Conservation (phyloP, 37 sponge, comb jelly and placozoan species). For the Theonella swinhoei region DNA sequence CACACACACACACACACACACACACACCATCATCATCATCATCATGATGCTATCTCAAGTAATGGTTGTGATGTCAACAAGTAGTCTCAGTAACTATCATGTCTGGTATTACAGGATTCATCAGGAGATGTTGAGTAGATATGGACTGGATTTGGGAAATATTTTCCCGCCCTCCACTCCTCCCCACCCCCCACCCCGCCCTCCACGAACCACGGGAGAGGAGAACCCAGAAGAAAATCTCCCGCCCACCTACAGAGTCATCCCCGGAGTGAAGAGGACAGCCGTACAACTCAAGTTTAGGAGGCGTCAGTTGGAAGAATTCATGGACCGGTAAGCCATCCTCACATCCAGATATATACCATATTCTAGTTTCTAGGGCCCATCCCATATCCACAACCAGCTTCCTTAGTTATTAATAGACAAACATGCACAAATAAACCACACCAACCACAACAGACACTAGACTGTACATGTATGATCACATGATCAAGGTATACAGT, state of each 20-base stretch:
- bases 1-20: neutral
- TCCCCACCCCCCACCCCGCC: conserved; percentile 16
- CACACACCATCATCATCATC: too few species aligned
- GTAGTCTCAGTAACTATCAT: too few species aligned
- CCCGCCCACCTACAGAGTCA: conserved; percentile 32
- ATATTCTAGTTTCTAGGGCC: too few species aligned
- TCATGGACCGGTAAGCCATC: conserved; percentile 67
- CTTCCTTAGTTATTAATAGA: too few species aligned
- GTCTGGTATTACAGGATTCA: conserved; percentile 7
- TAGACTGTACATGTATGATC: too few species aligned
- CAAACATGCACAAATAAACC: too few species aligned
- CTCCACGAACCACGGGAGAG: neutral
- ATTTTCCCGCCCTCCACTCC: neutral
- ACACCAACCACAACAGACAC: too few species aligned
- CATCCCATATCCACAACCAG: too few species aligned
- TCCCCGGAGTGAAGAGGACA: conserved; percentile 56
- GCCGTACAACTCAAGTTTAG: conserved; percentile 38
- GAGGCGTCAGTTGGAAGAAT: conserved; percentile 60
- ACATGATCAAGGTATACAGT: too few species aligned
- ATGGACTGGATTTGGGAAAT: conserved; percentile 5
- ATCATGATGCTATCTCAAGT: too few species aligned
- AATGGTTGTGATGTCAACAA: too few species aligned
- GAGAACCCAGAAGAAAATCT: conserved; percentile 3
- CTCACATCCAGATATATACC: too few species aligned
- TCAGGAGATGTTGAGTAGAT: conserved; percentile 6